Conservation (phyloP, 1,140 invertebrate genomes). For the Dinoponera quadriceps region DNA sequence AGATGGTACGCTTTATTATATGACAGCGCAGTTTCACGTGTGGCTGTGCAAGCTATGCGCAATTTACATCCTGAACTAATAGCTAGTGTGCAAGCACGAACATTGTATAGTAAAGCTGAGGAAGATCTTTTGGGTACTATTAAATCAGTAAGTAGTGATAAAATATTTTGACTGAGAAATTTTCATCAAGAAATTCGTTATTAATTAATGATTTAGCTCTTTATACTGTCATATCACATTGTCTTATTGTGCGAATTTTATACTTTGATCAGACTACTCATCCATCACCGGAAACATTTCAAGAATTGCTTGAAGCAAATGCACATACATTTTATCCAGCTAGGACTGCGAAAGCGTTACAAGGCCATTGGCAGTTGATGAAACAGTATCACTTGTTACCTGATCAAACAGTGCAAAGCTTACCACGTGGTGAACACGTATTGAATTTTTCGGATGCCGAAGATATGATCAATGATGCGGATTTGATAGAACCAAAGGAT, state of each 20-base stretch:
- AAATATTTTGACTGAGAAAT: constrained; percentile 6
- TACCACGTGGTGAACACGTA: constrained; percentile 89
- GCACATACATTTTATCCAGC: constrained; percentile 94
- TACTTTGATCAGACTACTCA: constrained; percentile 84
- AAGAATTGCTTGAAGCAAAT: constrained; percentile 94
- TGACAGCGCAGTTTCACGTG: constrained; percentile 94
- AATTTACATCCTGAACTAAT: constrained; percentile 97
- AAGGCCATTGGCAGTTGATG: constrained; percentile 96
- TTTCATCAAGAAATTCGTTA: neutral
- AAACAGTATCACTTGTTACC: constrained; percentile 97
- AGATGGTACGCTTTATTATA: constrained; percentile 98
- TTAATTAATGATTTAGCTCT: constrained; percentile 64
- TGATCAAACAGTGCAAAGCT: constrained; percentile 92
- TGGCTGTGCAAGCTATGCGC: constrained; percentile 96
- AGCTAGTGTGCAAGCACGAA: constrained; percentile 93
- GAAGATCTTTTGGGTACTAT: constrained; percentile 94
- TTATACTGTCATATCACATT: constrained; percentile 62
- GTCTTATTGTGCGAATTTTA: constrained; percentile 13
- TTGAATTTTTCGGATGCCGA: constrained; percentile 97
- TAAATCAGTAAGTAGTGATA: constrained; percentile 90
- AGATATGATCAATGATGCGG: constrained; percentile 94
- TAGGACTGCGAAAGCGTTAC: constrained; percentile 94
- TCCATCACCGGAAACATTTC: constrained; percentile 92
- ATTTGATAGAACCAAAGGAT: constrained; percentile 92
- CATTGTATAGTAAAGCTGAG: constrained; percentile 95